Conservation (phyloP, 2,113 vertebrate genomes). For the Colius striatus region DNA sequence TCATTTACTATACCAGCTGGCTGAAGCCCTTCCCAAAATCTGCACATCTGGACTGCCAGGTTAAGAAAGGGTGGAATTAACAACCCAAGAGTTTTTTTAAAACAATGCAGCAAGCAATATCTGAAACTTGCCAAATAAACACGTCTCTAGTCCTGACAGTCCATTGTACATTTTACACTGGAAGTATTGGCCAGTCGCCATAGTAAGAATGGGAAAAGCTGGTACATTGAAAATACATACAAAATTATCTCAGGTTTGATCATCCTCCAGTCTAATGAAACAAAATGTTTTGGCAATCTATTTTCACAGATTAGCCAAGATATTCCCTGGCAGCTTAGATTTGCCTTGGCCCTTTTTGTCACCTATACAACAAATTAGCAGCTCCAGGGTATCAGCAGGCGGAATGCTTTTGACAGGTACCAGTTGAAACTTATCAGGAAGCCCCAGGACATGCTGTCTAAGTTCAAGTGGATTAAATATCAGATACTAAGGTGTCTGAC, state of each 20-base stretch:
- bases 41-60: background rate
- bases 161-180: background rate
- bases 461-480: conserved; percentile 9
- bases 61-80: conserved; percentile 3
- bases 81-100: background rate
- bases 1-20: background rate
- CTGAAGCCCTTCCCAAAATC: background rate
- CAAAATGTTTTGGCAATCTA: background rate
- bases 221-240: background rate
- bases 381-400: background rate
- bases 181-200: background rate
- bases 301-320: background rate
- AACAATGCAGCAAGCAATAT: background rate
- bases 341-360: background rate
- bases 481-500: background rate
- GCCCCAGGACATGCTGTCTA: conserved; percentile 9
- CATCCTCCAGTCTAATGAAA: background rate
- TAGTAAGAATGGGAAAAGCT: background rate
- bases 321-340: background rate
- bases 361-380: background rate
- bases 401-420: background rate
- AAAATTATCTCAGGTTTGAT: background rate
- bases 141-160: background rate
- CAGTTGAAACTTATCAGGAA: conserved; percentile 8
- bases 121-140: background rate